Conservation (phyloP, 2,888 invertebrate genomes). For the Tholera decimalis region DNA sequence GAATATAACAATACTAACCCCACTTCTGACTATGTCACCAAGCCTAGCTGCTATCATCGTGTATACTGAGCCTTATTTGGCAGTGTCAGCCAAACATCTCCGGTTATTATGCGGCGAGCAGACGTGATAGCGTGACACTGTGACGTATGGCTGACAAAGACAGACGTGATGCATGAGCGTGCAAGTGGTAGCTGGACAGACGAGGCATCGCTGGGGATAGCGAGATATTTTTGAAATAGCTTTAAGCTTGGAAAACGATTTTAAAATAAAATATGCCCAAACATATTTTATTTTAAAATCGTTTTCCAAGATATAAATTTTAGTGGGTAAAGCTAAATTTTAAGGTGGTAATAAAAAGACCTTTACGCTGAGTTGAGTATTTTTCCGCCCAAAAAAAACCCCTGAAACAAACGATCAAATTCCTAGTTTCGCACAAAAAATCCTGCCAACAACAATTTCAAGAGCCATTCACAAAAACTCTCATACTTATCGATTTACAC, state of each 20-base stretch:
- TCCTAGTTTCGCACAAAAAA: constrained; percentile 29
- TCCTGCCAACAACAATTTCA: constrained; percentile 14
- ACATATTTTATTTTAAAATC: neutral
- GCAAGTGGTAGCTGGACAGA: constrained; percentile 24
- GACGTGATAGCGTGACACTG: constrained; percentile 32
- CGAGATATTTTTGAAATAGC: constrained; percentile 12
- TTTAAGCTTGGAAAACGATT: neutral
- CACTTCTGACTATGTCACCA: neutral
- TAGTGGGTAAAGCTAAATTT: neutral
- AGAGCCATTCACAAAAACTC: constrained; percentile 29
- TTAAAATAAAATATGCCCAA: neutral
- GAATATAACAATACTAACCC: neutral
- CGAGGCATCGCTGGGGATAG: neutral
- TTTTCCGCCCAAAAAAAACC: neutral
- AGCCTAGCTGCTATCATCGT: neutral
- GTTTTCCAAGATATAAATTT: neutral
- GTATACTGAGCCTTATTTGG: constrained; percentile 2
- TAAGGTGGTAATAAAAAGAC: neutral
- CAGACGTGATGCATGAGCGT: constrained; percentile 51
- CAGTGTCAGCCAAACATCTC: constrained; percentile 33
- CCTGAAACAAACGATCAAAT: neutral
- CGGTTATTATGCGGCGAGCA: constrained; percentile 30
- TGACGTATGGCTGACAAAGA: constrained; percentile 58
- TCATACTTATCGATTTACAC: constrained; percentile 43
- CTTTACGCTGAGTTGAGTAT: neutral